phyloP scores from a whole-genome alignment of 2,888 invertebrate species.

The Lutraria lutraria region DNA sequence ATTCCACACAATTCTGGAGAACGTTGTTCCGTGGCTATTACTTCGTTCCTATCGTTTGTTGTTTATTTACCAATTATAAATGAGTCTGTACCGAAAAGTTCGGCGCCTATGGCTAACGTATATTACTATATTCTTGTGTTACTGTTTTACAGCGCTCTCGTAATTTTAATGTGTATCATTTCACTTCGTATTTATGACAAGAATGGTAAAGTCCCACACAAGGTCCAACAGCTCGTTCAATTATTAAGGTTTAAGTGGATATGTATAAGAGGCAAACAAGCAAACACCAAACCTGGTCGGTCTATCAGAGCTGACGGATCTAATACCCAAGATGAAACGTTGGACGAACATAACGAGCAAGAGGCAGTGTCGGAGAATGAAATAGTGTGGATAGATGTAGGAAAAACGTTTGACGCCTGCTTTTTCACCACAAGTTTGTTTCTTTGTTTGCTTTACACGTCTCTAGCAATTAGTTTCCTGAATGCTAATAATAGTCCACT shows the following conservation, averaged over 20 bases:
- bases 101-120: constrained; percentile 56
- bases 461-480: not conserved
- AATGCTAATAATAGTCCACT: not conserved
- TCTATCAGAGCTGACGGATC: not conserved
- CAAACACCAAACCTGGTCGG: not conserved
- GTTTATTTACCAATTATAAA: constrained; percentile 63
- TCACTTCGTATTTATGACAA: constrained; percentile 52
- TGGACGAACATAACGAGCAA: not conserved
- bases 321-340: not conserved
- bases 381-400: not conserved
- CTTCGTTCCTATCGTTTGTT: constrained; percentile 64
- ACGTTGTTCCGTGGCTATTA: constrained; percentile 59
- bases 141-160: constrained; percentile 50
- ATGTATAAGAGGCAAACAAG: not conserved
- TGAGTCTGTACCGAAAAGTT: constrained; percentile 60
- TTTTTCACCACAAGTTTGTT: not conserved
- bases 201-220: constrained; percentile 2
- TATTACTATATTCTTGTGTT: constrained; percentile 60
- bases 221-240: not conserved
- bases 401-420: not conserved
- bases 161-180: constrained; percentile 57
- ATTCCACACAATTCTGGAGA: constrained; percentile 63
- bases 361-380: not conserved
- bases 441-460: not conserved
- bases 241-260: not conserved